Conservation (phyloP, 2,797 vertebrate genomes). For the Heteromormyrus szaboi region DNA sequence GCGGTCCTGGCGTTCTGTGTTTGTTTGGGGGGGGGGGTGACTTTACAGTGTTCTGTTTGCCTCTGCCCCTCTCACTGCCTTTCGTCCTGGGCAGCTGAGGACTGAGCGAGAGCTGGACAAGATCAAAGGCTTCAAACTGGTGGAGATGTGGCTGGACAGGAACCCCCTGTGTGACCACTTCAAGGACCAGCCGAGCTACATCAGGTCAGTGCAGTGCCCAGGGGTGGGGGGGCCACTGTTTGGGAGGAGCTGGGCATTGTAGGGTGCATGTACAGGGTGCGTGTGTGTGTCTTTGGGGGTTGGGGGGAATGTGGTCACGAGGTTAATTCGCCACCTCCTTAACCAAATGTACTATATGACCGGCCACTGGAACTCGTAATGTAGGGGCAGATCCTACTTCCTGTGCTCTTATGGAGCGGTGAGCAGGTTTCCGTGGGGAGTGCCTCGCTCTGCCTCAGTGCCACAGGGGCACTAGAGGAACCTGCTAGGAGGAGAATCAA, state of each 20-base stretch:
- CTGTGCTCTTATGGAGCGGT: background rate
- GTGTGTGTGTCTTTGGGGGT: background rate
- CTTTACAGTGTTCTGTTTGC: background rate
- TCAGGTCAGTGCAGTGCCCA: slow-evolving; percentile 67
- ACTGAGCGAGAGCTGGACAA: slow-evolving; percentile 78
- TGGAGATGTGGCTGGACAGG: slow-evolving; percentile 78
- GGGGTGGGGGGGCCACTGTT: slow-evolving; percentile 13
- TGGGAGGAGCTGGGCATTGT: background rate
- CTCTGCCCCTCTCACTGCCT: background rate
- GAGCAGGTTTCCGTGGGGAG: background rate
- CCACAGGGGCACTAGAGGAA: background rate
- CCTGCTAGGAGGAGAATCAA: background rate
- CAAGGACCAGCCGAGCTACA: slow-evolving; percentile 76
- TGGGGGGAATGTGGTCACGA: background rate
- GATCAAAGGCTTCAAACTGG: slow-evolving; percentile 77
- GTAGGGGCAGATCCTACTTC: background rate
- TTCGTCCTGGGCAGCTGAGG: slow-evolving; percentile 63
- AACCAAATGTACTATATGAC: background rate
- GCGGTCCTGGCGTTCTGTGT: background rate
- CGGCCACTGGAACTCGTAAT: background rate
- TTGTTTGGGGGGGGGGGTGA: background rate
- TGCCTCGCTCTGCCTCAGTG: background rate
- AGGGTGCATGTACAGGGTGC: background rate
- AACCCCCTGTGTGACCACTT: slow-evolving; percentile 78
- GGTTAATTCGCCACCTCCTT: background rate